Evolutionary conservation across 2,888 invertebrate species (phyloP).

Genomic region (Drosophila meridiana): DNA sequence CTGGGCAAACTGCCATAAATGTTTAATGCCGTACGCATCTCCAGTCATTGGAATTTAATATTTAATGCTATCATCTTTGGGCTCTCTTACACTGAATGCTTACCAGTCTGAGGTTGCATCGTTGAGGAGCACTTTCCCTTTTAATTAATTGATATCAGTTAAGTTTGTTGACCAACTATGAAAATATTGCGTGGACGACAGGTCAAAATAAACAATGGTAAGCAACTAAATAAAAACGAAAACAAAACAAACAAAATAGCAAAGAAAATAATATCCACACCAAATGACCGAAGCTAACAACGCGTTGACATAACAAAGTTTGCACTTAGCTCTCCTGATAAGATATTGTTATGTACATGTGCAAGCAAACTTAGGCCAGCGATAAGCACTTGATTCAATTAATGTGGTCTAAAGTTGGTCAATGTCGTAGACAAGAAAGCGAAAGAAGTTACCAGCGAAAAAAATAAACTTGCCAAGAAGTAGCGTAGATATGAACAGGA

Average conservation of each 20-base stretch:
- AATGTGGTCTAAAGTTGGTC: constrained; percentile 65
- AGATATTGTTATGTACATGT: constrained; percentile 49
- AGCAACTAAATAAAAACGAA: constrained; percentile 21
- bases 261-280: constrained; percentile 21
- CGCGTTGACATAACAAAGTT: constrained; percentile 59
- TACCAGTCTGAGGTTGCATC: constrained; percentile 16
- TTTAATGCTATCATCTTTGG: constrained; percentile 56
- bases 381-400: constrained; percentile 66
- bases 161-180: constrained; percentile 48
- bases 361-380: constrained; percentile 28
- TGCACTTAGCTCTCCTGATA: constrained; percentile 58
- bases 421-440: constrained; percentile 43
- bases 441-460: constrained; percentile 9
- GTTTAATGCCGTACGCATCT: constrained; percentile 53
- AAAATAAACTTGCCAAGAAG: constrained; percentile 12
- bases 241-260: constrained; percentile 15
- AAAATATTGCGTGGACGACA: constrained; percentile 25
- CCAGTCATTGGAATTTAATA: constrained; percentile 61
- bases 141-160: constrained; percentile 72
- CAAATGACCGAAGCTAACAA: constrained; percentile 21
- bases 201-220: constrained; percentile 38
- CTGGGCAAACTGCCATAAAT: constrained; percentile 39
- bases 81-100: constrained; percentile 8
- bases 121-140: constrained; percentile 62
- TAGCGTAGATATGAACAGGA: constrained; percentile 6